phyloP scores from a whole-genome alignment of 2,113 vertebrate species.

The Progne subis region DNA sequence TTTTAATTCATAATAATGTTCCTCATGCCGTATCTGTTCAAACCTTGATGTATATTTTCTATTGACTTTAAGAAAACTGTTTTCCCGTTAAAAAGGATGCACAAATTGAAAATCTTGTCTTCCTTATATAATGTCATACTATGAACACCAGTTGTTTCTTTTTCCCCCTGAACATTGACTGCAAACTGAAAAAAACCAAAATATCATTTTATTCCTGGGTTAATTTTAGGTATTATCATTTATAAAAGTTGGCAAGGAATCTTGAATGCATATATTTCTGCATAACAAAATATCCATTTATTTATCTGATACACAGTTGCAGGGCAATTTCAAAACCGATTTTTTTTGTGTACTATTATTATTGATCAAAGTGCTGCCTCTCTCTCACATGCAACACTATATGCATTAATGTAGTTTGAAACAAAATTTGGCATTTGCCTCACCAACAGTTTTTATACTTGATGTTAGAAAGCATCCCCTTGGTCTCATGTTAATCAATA shows the following conservation, averaged over 20 bases:
- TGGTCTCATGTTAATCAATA: constrained; percentile 53
- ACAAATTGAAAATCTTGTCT: constrained; percentile 40
- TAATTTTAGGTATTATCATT: constrained; percentile 39
- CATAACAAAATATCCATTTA: constrained; percentile 20
- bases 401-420: constrained; percentile 44
- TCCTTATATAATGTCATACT: constrained; percentile 2
- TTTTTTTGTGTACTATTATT: constrained; percentile 37
- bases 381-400: constrained; percentile 36
- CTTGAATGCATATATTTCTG: constrained; percentile 16
- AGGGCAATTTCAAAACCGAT: constrained; percentile 47
- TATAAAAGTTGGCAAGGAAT: constrained; percentile 22
- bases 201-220: constrained; percentile 42
- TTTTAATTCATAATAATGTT: constrained; percentile 72
- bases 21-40: constrained; percentile 57
- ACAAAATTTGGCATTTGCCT: constrained; percentile 49
- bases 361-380: constrained; percentile 56
- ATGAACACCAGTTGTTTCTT: background rate
- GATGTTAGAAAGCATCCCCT: constrained; percentile 47
- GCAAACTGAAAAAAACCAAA: constrained; percentile 15
- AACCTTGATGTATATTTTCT: constrained; percentile 62
- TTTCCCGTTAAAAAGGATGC: constrained; percentile 53
- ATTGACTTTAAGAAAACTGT: constrained; percentile 23
- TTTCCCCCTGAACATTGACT: background rate
- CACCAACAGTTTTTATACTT: constrained; percentile 15
- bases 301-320: constrained; percentile 33